phyloP scores from a whole-genome alignment of 2,888 invertebrate species.

The Xestia xanthographa region DNA sequence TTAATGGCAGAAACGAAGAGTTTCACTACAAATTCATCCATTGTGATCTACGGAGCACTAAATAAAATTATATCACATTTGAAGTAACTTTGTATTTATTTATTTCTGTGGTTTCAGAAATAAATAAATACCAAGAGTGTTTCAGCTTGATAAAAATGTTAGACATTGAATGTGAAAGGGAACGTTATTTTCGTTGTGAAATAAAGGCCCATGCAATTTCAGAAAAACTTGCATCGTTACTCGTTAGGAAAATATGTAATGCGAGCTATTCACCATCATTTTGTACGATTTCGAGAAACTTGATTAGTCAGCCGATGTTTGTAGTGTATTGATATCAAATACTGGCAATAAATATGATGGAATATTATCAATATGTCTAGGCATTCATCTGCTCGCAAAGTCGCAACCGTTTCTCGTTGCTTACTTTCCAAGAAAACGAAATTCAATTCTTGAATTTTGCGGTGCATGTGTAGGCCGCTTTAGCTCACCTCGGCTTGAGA shows the following conservation, averaged over 20 bases:
- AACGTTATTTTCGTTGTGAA: slow-evolving; percentile 31
- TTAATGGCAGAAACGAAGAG: not conserved
- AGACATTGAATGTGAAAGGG: not conserved
- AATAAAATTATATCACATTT: not conserved
- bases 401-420: not conserved
- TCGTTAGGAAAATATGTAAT: slow-evolving; percentile 17
- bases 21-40: not conserved
- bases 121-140: not conserved
- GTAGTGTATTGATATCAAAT: not conserved
- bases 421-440: not conserved
- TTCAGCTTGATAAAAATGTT: not conserved
- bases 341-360: too few species aligned
- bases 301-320: not conserved
- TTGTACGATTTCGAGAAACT: not conserved
- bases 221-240: not conserved
- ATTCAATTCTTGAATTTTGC: not conserved
- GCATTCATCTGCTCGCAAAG: not conserved
- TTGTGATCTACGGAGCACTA: not conserved
- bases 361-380: too few species aligned
- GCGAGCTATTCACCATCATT: not conserved
- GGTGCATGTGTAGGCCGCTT: too few species aligned
- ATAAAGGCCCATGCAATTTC: not conserved
- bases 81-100: not conserved
- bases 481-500: too few species aligned
- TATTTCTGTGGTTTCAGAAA: not conserved